Evolutionary conservation across 2,888 invertebrate genomes (phyloP).

Genomic region (Dexiosoma caninum): DNA sequence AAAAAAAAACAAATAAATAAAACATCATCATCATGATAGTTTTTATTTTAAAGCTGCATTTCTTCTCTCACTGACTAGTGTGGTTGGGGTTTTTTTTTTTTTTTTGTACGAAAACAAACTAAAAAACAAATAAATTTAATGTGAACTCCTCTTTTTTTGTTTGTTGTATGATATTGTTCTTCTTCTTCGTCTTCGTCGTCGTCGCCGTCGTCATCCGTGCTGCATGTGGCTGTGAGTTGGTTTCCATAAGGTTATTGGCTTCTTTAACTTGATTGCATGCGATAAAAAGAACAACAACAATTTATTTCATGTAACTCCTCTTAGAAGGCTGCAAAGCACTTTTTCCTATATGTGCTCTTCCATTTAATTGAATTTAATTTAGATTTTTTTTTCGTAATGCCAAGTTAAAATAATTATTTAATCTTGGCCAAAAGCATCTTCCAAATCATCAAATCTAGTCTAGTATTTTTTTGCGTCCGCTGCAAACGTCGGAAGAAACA

Average conservation of each 20-base stretch:
- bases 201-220: too few species aligned
- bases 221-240: conserved; percentile 48
- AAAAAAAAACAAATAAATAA: background rate
- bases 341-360: conserved; percentile 11
- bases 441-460: conserved; percentile 41
- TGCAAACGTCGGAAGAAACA: conserved; percentile 14
- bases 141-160: conserved; percentile 45
- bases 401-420: conserved; percentile 2
- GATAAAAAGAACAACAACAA: conserved; percentile 20
- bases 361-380: too few species aligned
- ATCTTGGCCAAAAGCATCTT: background rate
- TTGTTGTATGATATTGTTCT: background rate
- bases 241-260: conserved; percentile 62
- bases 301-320: conserved; percentile 37
- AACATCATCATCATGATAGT: conserved; percentile 9
- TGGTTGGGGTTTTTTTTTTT: background rate
- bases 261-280: conserved; percentile 60
- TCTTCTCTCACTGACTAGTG: conserved; percentile 17
- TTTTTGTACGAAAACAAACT: conserved; percentile 15
- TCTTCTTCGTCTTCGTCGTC: background rate
- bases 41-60: conserved; percentile 20
- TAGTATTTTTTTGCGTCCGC: background rate
- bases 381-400: too few species aligned
- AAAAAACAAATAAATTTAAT: conserved; percentile 31
- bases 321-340: conserved; percentile 47